phyloP scores from a whole-genome alignment of 2,888 invertebrate genomes.

The Hirtodrosophila confusa region DNA sequence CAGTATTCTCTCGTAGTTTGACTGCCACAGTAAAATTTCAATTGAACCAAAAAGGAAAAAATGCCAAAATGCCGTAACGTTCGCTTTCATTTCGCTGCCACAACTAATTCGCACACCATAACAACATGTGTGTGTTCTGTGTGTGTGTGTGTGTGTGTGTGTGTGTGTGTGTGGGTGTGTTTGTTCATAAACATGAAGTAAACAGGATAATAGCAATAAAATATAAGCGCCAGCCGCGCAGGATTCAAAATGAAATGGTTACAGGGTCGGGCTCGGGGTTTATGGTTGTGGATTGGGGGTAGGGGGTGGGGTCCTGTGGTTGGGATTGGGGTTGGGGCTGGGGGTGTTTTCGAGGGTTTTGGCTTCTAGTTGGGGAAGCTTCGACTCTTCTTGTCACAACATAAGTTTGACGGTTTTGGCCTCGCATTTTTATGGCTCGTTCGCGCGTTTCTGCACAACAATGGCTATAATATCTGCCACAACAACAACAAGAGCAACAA shows the following conservation, averaged over 20 bases:
- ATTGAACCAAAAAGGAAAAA: constrained; percentile 55
- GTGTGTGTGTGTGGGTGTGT: constrained; percentile 41
- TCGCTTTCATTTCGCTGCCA: constrained; percentile 70
- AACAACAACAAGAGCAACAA: constrained; percentile 26
- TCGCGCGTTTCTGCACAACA: constrained; percentile 60
- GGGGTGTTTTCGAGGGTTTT: constrained; percentile 11
- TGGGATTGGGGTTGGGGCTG: background rate
- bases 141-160: constrained; percentile 15
- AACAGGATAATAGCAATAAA: constrained; percentile 83
- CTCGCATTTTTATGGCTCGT: constrained; percentile 74
- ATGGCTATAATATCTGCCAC: constrained; percentile 44
- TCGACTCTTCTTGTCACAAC: constrained; percentile 56
- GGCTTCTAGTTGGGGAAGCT: constrained; percentile 12
- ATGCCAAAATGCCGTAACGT: constrained; percentile 42
- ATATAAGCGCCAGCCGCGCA: constrained; percentile 73
- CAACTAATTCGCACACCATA: constrained; percentile 81
- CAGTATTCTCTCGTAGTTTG: constrained; percentile 22
- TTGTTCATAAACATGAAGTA: constrained; percentile 79
- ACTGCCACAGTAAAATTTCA: constrained; percentile 64
- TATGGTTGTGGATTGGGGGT: constrained; percentile 7
- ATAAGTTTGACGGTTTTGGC: constrained; percentile 77
- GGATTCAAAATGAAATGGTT: constrained; percentile 55
- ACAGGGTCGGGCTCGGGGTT: constrained; percentile 11
- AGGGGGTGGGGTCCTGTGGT: constrained; percentile 12
- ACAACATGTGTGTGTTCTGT: constrained; percentile 24